These are phyloP conservation scores for Conchocele bisecta DNA, from an alignment of 2,888 invertebrate species.

Conservation along the genomic window DNA sequence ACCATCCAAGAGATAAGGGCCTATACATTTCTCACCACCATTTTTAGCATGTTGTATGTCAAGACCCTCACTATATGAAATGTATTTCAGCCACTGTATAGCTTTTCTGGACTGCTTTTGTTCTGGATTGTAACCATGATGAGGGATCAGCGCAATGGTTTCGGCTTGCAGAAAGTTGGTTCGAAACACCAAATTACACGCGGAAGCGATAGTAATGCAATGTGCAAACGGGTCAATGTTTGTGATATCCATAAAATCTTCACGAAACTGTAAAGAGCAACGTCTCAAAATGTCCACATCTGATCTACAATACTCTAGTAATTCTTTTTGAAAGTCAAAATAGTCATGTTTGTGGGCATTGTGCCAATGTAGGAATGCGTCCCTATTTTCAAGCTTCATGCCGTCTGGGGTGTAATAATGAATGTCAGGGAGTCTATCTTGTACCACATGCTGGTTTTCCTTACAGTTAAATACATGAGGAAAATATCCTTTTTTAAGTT, in stretches of 20 bases:
- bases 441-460: neutral
- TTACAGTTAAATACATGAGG: too few species aligned
- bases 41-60: neutral
- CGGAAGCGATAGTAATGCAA: neutral
- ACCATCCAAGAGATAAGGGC: neutral
- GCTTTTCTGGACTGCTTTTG: neutral
- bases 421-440: neutral
- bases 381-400: neutral
- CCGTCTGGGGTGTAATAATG: neutral
- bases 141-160: neutral
- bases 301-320: constrained; percentile 29
- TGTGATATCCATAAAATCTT: constrained; percentile 17
- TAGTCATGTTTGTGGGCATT: neutral
- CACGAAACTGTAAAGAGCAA: constrained; percentile 20
- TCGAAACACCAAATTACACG: neutral
- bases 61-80: neutral
- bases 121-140: constrained; percentile 3
- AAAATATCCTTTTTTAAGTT: constrained; percentile 46
- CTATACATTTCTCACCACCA: neutral
- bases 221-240: neutral
- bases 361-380: neutral
- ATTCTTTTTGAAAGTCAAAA: neutral
- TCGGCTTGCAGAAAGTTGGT: neutral
- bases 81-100: constrained; percentile 1
- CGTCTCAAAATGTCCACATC: constrained; percentile 37